Evolutionary conservation across 1,140 invertebrate genomes (phyloP), one percentile per base, ranked within the genome.

Genomic region (Ditylenchus dipsaci): DNA sequence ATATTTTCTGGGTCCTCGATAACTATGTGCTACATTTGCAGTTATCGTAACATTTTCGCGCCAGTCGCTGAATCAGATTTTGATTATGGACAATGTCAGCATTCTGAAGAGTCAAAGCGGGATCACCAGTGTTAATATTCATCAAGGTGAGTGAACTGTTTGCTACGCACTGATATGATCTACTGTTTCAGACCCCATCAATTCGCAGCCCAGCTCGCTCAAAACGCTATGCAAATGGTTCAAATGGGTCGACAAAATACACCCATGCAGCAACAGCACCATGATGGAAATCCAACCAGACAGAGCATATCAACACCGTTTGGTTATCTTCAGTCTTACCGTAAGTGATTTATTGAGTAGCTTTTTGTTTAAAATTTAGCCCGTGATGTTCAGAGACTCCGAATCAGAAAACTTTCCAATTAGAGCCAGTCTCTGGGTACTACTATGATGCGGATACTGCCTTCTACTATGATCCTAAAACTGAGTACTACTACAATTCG

Each of bases 401-500:
- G 23, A 93, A 97, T 88, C 89, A 91, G 0, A 89, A 89, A 67
- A 90, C 89, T 17, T 97, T 95, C 83, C 89, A 93, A 77, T 96
- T 92, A 84, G 95, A 98, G 84, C 91, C 93, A 82, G 88, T 89
- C 0, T 95, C 92, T 17, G 93, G 94, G 0, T 98, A 95, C 82
- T 97, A 97, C 81, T 97, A 95, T 84, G 95, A 98, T 85, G 88
- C 91, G 0, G 86, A 87, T 1, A 97, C 93, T 13, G 90, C 90
- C 1, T 87, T 97, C 3, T 97, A 97, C 83, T 99, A 96, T 77
- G 82, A 82, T 57, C 49, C 75, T 1, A 82, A 77, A 47, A 77
- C 73, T n/a, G 69, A 86, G 81, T 87, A 87, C 71, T 88, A 86
- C 79, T 88, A 86, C 75, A 97, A 97, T 84, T 89, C 90, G 74